Base-by-base conservation (phyloP, 2,888 invertebrate genomes). In the Sisyra nigra region DNA sequence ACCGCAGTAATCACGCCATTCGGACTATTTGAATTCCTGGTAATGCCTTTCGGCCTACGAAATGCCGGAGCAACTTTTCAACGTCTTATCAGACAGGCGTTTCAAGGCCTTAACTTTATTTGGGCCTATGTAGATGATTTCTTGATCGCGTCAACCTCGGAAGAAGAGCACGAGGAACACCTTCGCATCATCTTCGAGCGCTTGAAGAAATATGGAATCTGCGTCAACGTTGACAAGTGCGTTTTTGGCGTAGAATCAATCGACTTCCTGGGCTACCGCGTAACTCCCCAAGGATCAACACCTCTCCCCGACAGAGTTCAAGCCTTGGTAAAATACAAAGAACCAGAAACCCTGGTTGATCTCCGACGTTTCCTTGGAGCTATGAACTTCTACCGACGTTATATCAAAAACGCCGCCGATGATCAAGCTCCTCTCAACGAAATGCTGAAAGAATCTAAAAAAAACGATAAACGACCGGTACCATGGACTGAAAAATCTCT, bases 51-150 rank as follows among this genome's bases (percentile, higher is more conserved):
- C n/a, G n/a, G n/a, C n/a, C n/a, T n/a, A n/a, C n/a, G n/a, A n/a
- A n/a, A n/a, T n/a, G n/a, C n/a, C n/a, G n/a, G n/a, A n/a, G n/a
- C n/a, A n/a, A n/a, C n/a, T n/a, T n/a, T n/a, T n/a, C n/a, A n/a
- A 53, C 52, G 2, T 55, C 52, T 39, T 4, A 39, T 39, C 6
- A 9, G 5, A 2, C 18, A 39, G 5, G 39, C 13, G n/a, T 30
- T 11, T 37, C 2, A 34, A 35, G 6, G 52, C 8, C 3, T 36
- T 2, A 3, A 36, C 3, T 36, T 36, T 3, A 14, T 48, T 14
- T 50, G 46, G 18, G 32, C 47, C 1, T 53, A 51, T 36, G 15
- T 55, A 1, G 52, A 53, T 44, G 48, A 50, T 32, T 42, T 49
- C 17, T 41, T 50, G 29, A 40, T 51, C 2, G 47, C 49, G 13